These are phyloP conservation scores for Hystrix cristata DNA, from an alignment of 2,113 vertebrate genomes.

Conservation along the genomic window DNA sequence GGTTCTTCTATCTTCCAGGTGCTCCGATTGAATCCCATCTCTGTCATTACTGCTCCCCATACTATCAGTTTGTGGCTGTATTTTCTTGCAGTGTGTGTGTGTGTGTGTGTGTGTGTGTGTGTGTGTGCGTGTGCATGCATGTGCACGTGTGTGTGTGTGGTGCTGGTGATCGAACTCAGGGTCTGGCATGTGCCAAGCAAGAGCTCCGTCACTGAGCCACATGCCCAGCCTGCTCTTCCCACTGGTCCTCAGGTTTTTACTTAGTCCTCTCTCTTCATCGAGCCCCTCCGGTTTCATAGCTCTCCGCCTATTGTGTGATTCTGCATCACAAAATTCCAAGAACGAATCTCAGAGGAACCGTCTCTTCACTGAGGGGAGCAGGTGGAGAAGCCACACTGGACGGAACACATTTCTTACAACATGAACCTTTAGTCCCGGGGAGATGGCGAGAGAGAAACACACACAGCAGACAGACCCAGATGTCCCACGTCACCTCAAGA, in stretches of 20 bases:
- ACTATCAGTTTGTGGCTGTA: neutral
- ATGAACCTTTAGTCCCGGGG: neutral
- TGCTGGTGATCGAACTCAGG: neutral
- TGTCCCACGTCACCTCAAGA: neutral
- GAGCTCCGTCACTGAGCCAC: neutral
- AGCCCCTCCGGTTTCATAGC: neutral
- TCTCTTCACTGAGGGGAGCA: neutral
- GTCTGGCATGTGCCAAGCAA: too few relatives aligned
- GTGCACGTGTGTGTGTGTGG: too few relatives aligned
- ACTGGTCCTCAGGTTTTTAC: neutral
- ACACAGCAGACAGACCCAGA: accelerated
- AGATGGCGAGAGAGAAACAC: neutral
- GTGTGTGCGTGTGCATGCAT: too few relatives aligned
- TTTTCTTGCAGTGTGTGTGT: neutral
- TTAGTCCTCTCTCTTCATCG: neutral
- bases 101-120: neutral
- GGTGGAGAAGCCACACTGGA: accelerated
- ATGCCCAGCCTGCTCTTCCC: too few relatives aligned
- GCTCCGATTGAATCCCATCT: neutral
- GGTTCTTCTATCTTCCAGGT: neutral
- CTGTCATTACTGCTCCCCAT: neutral
- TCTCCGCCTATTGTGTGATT: neutral
- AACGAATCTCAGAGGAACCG: neutral
- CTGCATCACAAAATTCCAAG: neutral
- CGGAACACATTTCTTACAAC: neutral